Evolutionary conservation across 2,888 invertebrate genomes (phyloP).

Genomic region (Eretmocerus hayati): DNA sequence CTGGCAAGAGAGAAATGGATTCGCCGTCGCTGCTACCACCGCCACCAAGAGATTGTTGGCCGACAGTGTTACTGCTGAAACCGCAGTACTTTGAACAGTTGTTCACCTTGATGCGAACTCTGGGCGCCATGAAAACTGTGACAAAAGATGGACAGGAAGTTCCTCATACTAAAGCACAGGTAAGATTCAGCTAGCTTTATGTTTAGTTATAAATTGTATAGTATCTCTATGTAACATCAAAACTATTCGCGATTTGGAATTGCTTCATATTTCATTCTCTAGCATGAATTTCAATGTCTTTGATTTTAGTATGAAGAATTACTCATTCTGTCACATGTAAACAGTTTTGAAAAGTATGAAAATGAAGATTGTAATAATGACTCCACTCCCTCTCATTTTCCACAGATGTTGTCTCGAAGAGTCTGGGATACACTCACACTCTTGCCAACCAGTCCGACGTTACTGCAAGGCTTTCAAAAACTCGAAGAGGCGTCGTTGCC

Average conservation of each 20-base stretch:
- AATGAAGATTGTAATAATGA: too few relatives aligned
- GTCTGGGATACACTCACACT: constrained; percentile 94
- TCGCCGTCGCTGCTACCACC: constrained; percentile 82
- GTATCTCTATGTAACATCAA: too few relatives aligned
- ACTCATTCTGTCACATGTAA: too few relatives aligned
- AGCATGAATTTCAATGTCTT: too few relatives aligned
- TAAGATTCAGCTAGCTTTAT: too few relatives aligned
- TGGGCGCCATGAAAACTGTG: constrained; percentile 78
- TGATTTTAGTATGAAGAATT: too few relatives aligned
- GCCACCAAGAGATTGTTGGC: constrained; percentile 77
- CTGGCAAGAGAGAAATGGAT: constrained; percentile 61
- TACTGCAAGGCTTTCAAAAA: constrained; percentile 77
- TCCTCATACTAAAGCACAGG: constrained; percentile 81
- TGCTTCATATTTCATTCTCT: too few relatives aligned
- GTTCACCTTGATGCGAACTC: constrained; percentile 82
- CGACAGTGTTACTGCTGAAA: constrained; percentile 75
- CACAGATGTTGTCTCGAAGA: constrained; percentile 65
- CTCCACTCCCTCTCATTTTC: background rate
- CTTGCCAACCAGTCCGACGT: constrained; percentile 81
- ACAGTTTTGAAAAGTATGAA: too few relatives aligned
- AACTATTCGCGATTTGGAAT: too few relatives aligned
- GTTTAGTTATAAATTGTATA: too few relatives aligned
- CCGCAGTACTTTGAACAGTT: constrained; percentile 86
- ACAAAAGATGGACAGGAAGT: constrained; percentile 63
- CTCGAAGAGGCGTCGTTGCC: constrained; percentile 61